Evolutionary conservation across 2,888 invertebrate species (phyloP).

Genomic region (Asteroscopus sphinx): DNA sequence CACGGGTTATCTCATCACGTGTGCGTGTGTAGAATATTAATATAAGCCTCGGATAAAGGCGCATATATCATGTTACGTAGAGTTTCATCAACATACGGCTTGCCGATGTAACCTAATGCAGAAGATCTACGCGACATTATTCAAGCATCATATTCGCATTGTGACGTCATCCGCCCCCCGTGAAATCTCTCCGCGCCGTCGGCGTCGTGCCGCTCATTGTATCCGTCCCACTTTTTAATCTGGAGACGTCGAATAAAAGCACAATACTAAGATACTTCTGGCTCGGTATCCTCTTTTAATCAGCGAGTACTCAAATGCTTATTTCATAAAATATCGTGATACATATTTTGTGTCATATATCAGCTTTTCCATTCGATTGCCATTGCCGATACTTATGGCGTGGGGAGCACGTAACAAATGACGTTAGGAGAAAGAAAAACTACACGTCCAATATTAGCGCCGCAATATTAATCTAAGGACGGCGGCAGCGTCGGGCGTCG

Average conservation of each 20-base stretch:
- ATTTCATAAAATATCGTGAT: conserved; percentile 50
- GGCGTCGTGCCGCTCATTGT: conserved; percentile 79
- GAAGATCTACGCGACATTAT: conserved; percentile 66
- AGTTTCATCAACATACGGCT: conserved; percentile 26
- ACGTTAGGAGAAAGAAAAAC: conserved; percentile 67
- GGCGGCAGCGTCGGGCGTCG: conserved; percentile 60
- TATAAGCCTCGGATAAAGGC: conserved; percentile 2
- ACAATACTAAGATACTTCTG: conserved; percentile 82
- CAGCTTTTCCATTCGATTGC: conserved; percentile 16
- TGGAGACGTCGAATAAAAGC: conserved; percentile 85
- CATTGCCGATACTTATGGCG: conserved; percentile 39
- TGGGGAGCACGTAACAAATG: conserved; percentile 61
- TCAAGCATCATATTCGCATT: conserved; percentile 76
- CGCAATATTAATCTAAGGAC: conserved; percentile 74
- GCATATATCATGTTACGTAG: neutral
- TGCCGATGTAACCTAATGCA: conserved; percentile 55
- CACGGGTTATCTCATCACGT: conserved; percentile 8
- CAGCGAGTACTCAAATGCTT: conserved; percentile 68
- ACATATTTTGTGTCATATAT: conserved; percentile 23
- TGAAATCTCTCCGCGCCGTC: conserved; percentile 68
- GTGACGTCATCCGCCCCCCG: conserved; percentile 74
- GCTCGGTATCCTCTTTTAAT: conserved; percentile 78
- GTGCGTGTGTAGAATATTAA: conserved; percentile 14
- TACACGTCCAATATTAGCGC: conserved; percentile 70
- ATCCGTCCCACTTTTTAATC: conserved; percentile 86